Base-by-base conservation (phyloP, 2,888 invertebrate species). In the Leptopilina syphax region DNA sequence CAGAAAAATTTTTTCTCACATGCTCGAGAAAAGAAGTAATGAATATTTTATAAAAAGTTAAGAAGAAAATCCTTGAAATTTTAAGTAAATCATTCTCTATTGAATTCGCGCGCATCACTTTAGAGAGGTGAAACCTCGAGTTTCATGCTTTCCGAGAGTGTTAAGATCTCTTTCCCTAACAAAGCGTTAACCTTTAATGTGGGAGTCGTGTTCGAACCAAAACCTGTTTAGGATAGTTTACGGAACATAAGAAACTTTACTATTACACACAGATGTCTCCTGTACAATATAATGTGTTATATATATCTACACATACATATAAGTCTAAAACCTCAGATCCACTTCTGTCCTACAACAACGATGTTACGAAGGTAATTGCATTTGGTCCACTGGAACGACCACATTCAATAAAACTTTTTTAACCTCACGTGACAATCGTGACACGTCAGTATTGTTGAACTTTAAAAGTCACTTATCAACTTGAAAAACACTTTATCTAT, bases 151-250 rank as follows among this genome's bases (percentile, higher is more conserved):
- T 76, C 73, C 47, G 18, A 50, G 60, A 65, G 44, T 65, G 70
- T 81, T 68, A 70, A 77, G 67, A 79, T 70, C 78, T 70, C 78
- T 80, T 82, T 79, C 68, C 60, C 79, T 78, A 80, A 70, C 79
- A 80, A 82, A 81, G 83, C 82, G 82, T 83, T 83, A 82, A 86
- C 87, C 86, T 87, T 90, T 90, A 90, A 90, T 90, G 90, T 88
- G 87, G 86, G 87, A 90, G 87, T 87, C 88, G 83, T 90, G 90
- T 90, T 88, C 84, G 85, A 86, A 86, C 84, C 84, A 85, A 87
- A 87, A 88, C 86, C 87, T 86, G 88, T 89, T 90, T 88, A 84
- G 86, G 79, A 82, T 87, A 88, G 89, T 89, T 82, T 90, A 86
- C 83, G 84, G 82, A 82, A 78, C 60, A 77, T 79, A 81, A 34